Evolutionary conservation across 2,888 invertebrate species (phyloP), one percentile per base, ranked within the genome.

Genomic region (Ectemnius continuus): DNA sequence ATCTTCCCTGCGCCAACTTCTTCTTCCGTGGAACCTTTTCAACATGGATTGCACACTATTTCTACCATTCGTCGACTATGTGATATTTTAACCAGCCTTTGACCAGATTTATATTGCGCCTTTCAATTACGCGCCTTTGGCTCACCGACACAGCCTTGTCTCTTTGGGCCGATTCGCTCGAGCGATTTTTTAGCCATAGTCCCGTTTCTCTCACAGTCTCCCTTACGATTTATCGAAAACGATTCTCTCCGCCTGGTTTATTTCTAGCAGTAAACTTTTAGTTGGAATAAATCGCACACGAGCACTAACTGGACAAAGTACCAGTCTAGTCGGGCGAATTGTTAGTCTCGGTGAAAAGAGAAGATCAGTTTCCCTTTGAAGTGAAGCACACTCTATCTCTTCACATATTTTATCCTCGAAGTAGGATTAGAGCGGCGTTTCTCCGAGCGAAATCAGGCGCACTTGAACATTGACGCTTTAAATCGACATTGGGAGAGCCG

Each of bases 401-500:
- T 52, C 13, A 11, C 16, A 11, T 11, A 36, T 14, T 52, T 52
- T 52, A 52, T 16, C n/a, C 52, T 14, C 16, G 16, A 52, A 52
- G 16, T 52, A 52, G 14, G 52, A 52, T 16, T 16, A 52, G 13
- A 52, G 52, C 6, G n/a, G 18, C 20, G 14, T 58, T 58, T 26
- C 20, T 58, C 14, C 11, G 6, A 20, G 5, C 13, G 26, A 8
- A 14, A 16, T 58, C 58, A 58, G 26, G 2, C 26, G 16, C 58
- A 14, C 14, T 14, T 16, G 52, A 14, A 52, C 52, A 52, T 16
- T 52, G 23, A 20, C 28, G 52, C 23, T 46, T 2, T 48, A 79
- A 66, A 59, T 61, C 60, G 18, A 18, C 70, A 23, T 70, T 60
- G n/a, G 56, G 61, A 71, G 72, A 73, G 67, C n/a, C 28, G 72